Evolutionary conservation across 1,140 invertebrate genomes (phyloP), one percentile per base, ranked within the genome.

Genomic region (Psilanteris sp.): DNA sequence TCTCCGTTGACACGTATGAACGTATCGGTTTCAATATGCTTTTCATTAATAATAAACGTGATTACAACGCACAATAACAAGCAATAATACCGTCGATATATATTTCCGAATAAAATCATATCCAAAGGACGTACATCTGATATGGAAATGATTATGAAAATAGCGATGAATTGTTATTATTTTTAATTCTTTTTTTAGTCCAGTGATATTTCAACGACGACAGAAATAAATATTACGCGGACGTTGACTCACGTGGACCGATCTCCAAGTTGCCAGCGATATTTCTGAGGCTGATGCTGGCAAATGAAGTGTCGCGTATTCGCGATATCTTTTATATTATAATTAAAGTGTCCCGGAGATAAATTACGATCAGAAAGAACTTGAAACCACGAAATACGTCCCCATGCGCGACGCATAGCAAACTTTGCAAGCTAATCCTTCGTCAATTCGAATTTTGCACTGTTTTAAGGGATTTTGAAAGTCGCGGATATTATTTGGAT

Each of bases 201-300:
- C n/a, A n/a, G n/a, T n/a, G n/a, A n/a, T n/a, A 68, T 68, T 59
- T 68, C 44, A 10, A 57, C 11, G 44, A 15, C 34, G 31, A 71
- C 61, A 71, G 61, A 46, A 44, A 71, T 61, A 61, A 71, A 71
- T 71, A 61, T 54, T 46, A 55, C 34, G 54, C 36, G 36, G 44
- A 26, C 34, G 18, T 52, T 4, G 14, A 34, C 29, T 59, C 24
- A 44, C 66, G 66, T 59, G 66, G 43, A 16, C 66, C 34, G 37
- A 57, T 55, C 41, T 57, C 48, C 24, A 16, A 31, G 50, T 55
- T 9, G 32, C 32, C 3, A 24, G 32, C 36, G 46, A 41, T 59
- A 52, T 70, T 44, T 41, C 29, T 27, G 8, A 32, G 36, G 8
- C 32, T 9, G n/a, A n/a, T 8, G 10, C 6, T 5, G 22, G 9